These are phyloP conservation scores for Yponomeuta malinellus DNA, from an alignment of 2,888 invertebrate genomes.

Conservation along the genomic window DNA sequence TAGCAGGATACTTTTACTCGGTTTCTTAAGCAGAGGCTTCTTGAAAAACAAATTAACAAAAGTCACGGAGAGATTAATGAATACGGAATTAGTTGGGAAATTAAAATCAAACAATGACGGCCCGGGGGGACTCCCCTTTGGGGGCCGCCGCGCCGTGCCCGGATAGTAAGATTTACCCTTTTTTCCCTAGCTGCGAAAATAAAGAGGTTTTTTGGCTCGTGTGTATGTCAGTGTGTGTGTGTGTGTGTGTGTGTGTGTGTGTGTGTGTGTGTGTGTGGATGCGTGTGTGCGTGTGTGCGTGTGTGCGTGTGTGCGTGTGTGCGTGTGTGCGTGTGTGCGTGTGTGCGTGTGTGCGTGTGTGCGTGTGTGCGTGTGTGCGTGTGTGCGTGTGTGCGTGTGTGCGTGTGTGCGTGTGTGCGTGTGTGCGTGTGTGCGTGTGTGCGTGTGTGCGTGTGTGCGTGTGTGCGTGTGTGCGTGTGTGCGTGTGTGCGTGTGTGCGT, in stretches of 20 bases:
- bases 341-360: too few relatives aligned
- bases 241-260: too few relatives aligned
- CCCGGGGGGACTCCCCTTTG: not conserved
- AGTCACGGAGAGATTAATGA: conserved; percentile 30
- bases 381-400: not conserved
- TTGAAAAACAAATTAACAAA: conserved; percentile 13
- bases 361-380: too few relatives aligned
- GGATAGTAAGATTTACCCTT: not conserved
- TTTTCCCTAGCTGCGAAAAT: not conserved
- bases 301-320: too few relatives aligned
- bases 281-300: too few relatives aligned
- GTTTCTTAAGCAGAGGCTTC: not conserved
- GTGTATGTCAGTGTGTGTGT: not conserved
- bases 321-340: too few relatives aligned
- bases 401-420: too few relatives aligned
- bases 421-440: too few relatives aligned
- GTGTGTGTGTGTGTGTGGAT: too few relatives aligned
- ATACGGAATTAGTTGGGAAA: conserved; percentile 26
- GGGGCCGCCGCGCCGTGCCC: not conserved
- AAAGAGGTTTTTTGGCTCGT: not conserved
- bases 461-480: too few relatives aligned
- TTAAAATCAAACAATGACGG: conserved; percentile 30
- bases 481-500: too few relatives aligned
- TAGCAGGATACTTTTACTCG: not conserved
- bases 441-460: too few relatives aligned